Evolutionary conservation across 2,888 invertebrate species (phyloP), one percentile per base, ranked within the genome.

Genomic region (Harmothoe impar): DNA sequence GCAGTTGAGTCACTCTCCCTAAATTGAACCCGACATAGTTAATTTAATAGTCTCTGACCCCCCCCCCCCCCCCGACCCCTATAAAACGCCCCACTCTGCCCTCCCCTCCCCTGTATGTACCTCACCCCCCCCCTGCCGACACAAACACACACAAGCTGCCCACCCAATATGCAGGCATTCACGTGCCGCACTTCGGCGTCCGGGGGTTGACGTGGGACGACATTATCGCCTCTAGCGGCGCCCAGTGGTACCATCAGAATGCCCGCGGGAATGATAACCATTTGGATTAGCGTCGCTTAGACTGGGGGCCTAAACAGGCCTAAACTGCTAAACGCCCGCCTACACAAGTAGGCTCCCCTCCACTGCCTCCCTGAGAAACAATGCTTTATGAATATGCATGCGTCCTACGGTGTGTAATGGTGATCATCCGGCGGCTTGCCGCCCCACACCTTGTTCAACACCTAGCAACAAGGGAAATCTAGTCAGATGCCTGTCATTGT

Each of bases 401-500:
- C 5, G 3, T 17, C 25, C 10, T 84, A n/a, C 7, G 29, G 25
- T 10, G 7, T 43, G 35, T 43, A 35, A 35, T 78, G 78, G 20
- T 84, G 35, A 23, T 43, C 84, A 43, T 43, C 43, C 7, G 0
- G 0, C 15, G 5, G 3, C 35, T 78, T 5, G 3, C 43, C 84
- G 5, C 0, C 84, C 43, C n/a, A 23, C 84, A 51, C 43, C 84
- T 29, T 43, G 84, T 84, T 43, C 84, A 1, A n/a, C 84, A 43
- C 84, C 84, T 84, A 84, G 84, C 84, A 84, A 84, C 84, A 33
- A 43, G 43, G 84, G 84, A 35, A 35, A 84, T 84, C 84, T 33
- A 35, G 51, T 51, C 51, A 33, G 84, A 31, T 3, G 5, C 72
- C 25, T 72, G 7, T 15, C 72, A 72, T 72, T 72, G 72, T 72